Evolutionary conservation across 2,797 vertebrate species (phyloP).

Genomic region (Hylomyscus alleni): DNA sequence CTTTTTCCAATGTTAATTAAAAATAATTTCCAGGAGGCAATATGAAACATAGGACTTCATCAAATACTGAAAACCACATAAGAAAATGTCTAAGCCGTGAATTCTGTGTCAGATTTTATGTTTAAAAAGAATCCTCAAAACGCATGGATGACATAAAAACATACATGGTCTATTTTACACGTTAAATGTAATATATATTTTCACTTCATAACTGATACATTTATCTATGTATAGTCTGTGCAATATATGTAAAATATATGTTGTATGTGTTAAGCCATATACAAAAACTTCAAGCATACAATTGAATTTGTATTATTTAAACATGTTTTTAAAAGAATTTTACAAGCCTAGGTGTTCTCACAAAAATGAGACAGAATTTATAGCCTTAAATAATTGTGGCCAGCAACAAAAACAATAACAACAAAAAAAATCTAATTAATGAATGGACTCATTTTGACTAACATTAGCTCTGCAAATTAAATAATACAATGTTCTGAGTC

Average conservation of each 20-base stretch:
- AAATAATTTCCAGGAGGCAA: constrained; percentile 48
- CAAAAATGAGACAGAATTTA: not conserved
- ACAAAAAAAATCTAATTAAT: constrained; percentile 6
- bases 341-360: not conserved
- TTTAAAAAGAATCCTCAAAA: constrained; percentile 6
- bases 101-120: not conserved
- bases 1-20: constrained; percentile 68
- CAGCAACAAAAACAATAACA: not conserved
- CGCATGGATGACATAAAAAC: constrained; percentile 31
- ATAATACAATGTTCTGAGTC: constrained; percentile 20
- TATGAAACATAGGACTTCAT: constrained; percentile 52
- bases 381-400: not conserved
- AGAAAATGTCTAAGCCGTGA: constrained; percentile 55
- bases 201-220: not conserved
- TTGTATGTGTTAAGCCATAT: not conserved
- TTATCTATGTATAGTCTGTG: constrained; percentile 46
- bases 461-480: constrained; percentile 40
- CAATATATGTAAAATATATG: constrained; percentile 49
- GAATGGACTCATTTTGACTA: constrained; percentile 45
- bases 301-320: constrained; percentile 18
- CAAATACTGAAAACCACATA: constrained; percentile 8
- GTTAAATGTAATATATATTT: constrained; percentile 44
- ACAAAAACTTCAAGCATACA: constrained; percentile 25
- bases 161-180: constrained; percentile 18
- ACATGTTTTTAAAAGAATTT: not conserved